phyloP scores from a whole-genome alignment of 2,888 invertebrate species.

The Eucera pruinosa region DNA sequence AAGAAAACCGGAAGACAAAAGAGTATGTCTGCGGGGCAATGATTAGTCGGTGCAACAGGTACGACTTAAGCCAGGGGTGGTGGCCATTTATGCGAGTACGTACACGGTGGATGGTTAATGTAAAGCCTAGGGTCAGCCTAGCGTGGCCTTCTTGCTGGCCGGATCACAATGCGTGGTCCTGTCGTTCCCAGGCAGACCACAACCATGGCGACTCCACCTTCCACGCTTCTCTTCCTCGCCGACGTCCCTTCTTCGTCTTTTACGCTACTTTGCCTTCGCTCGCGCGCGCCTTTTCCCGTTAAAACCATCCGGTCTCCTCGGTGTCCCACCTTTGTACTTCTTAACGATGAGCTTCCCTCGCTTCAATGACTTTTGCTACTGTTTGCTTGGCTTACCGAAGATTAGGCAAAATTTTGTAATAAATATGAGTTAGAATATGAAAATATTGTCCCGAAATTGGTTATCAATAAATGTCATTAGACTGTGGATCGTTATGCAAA shows the following conservation, averaged over 20 bases:
- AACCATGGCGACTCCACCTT: constrained; percentile 83
- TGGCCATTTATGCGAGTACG: constrained; percentile 73
- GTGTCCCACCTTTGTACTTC: constrained; percentile 38
- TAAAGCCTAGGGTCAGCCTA: constrained; percentile 82
- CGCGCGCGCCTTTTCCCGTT: constrained; percentile 67
- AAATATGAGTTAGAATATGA: too few relatives aligned
- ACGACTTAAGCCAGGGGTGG: constrained; percentile 66
- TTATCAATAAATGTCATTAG: too few relatives aligned
- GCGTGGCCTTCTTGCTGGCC: constrained; percentile 81
- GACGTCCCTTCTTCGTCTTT: constrained; percentile 28
- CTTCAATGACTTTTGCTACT: neutral
- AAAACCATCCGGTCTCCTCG: constrained; percentile 40
- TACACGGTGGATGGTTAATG: constrained; percentile 76
- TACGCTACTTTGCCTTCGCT: constrained; percentile 40
- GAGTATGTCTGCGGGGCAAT: constrained; percentile 58
- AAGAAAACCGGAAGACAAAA: constrained; percentile 43
- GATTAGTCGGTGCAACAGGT: constrained; percentile 78
- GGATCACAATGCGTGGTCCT: constrained; percentile 80
- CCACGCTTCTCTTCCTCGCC: constrained; percentile 55
- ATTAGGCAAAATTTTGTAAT: too few relatives aligned
- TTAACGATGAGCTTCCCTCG: constrained; percentile 33
- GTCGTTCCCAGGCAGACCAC: constrained; percentile 84
- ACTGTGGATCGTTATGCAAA: too few relatives aligned
- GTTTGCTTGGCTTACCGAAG: constrained; percentile 10
- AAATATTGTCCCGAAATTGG: too few relatives aligned